Conservation (phyloP, 2,797 vertebrate genomes). For the Ataeniobius toweri region DNA sequence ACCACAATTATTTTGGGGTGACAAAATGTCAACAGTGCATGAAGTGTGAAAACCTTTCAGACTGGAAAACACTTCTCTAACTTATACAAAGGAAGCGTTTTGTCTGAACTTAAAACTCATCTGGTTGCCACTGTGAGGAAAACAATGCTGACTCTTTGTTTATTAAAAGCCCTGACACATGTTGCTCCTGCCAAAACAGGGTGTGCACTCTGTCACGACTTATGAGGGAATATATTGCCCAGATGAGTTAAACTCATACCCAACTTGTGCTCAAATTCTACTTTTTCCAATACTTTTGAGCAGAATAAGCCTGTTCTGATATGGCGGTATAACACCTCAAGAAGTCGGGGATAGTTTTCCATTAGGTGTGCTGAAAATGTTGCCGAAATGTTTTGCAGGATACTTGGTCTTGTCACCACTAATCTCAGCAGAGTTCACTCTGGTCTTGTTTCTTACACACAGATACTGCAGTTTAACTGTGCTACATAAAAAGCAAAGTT, state of each 20-base stretch:
- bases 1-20: conserved; percentile 45
- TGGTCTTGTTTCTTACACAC: conserved; percentile 1
- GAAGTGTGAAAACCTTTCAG: conserved; percentile 48
- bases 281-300: conserved; percentile 15
- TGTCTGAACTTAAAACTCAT: conserved; percentile 51
- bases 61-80: conserved; percentile 47
- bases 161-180: conserved; percentile 35
- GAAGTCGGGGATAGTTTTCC: conserved; percentile 56
- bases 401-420: conserved; percentile 24
- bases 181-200: conserved; percentile 42
- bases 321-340: conserved; percentile 49
- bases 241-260: conserved; percentile 31
- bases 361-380: conserved; percentile 23
- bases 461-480: conserved; percentile 14
- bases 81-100: conserved; percentile 71
- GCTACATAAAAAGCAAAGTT: conserved; percentile 12
- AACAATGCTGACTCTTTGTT: conserved; percentile 31
- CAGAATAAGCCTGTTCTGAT: conserved; percentile 29
- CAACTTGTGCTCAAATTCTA: conserved; percentile 5
- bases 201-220: conserved; percentile 37
- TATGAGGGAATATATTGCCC: conserved; percentile 25
- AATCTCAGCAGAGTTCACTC: conserved; percentile 28
- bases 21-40: conserved; percentile 53
- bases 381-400: conserved; percentile 35
- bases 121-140: conserved; percentile 11